phyloP scores from a whole-genome alignment of 1,140 invertebrate species.

The Drosophila ogumai region DNA sequence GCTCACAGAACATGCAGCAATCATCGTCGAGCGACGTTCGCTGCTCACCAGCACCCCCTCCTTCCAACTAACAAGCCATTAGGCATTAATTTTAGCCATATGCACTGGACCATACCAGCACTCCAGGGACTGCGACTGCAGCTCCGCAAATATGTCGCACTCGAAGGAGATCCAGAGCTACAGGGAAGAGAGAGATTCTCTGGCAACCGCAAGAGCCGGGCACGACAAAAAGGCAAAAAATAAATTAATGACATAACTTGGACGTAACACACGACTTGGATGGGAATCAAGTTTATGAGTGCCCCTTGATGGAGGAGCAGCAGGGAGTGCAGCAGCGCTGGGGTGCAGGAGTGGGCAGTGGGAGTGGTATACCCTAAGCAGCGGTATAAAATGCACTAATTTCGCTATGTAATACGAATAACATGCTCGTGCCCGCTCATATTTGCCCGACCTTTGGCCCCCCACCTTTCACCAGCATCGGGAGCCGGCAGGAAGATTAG shows the following conservation, averaged over 20 bases:
- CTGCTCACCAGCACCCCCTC: constrained; percentile 21
- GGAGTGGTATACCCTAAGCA: constrained; percentile 13
- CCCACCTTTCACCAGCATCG: constrained; percentile 66
- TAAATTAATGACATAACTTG: constrained; percentile 82
- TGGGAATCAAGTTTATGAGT: constrained; percentile 64
- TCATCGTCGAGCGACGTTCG: constrained; percentile 58
- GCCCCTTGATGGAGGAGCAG: constrained; percentile 9
- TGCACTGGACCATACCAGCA: constrained; percentile 58
- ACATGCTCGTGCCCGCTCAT: constrained; percentile 77
- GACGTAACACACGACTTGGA: constrained; percentile 63
- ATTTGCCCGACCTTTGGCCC: constrained; percentile 71
- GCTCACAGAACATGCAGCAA: constrained; percentile 69
- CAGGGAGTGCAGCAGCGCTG: constrained; percentile 19
- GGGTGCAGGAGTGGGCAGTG: neutral
- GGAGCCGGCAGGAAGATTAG: constrained; percentile 32
- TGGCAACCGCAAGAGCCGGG: constrained; percentile 36
- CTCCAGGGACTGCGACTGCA: constrained; percentile 59
- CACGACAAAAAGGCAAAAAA: constrained; percentile 67
- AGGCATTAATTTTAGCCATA: constrained; percentile 80
- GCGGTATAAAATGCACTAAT: constrained; percentile 66
- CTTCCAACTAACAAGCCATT: constrained; percentile 61
- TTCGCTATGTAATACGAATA: constrained; percentile 68
- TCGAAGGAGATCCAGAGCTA: constrained; percentile 19
- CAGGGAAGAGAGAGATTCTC: constrained; percentile 1
- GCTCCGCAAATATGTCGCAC: constrained; percentile 70